Conservation (phyloP, 2,113 vertebrate genomes). For the Paracanthobrama guichenoti region DNA sequence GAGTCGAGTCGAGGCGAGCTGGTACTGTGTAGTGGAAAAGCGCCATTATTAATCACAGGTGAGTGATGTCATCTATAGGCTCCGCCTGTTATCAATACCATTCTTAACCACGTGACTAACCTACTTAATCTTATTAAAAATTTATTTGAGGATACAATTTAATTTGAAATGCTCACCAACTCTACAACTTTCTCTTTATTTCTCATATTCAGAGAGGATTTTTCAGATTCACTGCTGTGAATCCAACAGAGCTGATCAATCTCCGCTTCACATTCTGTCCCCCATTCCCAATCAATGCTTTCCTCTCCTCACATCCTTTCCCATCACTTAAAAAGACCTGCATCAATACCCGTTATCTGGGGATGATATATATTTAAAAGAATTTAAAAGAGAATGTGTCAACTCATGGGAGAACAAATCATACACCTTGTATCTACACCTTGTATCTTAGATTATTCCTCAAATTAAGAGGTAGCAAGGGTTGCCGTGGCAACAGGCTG, state of each 20-base stretch:
- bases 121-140: neutral
- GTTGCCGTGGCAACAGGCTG: slow-evolving; percentile 63
- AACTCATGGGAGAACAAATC: slow-evolving; percentile 42
- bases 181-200: neutral
- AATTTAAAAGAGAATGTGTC: neutral
- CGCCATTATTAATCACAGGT: neutral
- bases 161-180: neutral
- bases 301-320: slow-evolving; percentile 15
- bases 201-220: slow-evolving; percentile 7
- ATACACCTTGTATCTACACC: slow-evolving; percentile 54
- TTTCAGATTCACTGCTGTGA: slow-evolving; percentile 6
- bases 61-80: neutral
- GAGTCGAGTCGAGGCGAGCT: too few species aligned
- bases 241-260: neutral
- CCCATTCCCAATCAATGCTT: slow-evolving; percentile 2
- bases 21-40: too few species aligned
- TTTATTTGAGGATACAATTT: neutral
- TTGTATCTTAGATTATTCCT: slow-evolving; percentile 60
- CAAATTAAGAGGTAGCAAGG: slow-evolving; percentile 64
- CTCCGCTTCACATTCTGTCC: neutral
- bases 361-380: slow-evolving; percentile 5
- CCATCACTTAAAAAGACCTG: neutral
- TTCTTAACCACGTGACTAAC: neutral
- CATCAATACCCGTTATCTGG: neutral
- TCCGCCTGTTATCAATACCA: neutral